phyloP scores from a whole-genome alignment of 2,888 invertebrate genomes.

The Clunio marinus region DNA sequence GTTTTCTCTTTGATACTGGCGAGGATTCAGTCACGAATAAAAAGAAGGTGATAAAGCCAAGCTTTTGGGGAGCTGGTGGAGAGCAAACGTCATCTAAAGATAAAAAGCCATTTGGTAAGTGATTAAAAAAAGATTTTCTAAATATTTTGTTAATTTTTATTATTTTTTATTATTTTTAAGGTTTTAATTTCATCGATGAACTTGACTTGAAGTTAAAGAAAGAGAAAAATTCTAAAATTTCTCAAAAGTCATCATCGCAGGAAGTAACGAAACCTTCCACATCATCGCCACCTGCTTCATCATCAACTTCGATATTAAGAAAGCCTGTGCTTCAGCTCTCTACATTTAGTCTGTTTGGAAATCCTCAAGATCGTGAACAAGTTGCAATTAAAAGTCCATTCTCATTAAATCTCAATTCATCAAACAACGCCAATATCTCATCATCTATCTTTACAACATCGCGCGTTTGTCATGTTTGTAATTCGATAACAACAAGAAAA shows the following conservation, averaged over 20 bases:
- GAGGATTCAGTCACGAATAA: conserved; percentile 46
- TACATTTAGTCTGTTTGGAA: conserved; percentile 51
- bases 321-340: conserved; percentile 38
- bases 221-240: neutral
- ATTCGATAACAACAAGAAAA: conserved; percentile 59
- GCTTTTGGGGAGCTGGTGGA: conserved; percentile 48
- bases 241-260: neutral
- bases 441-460: conserved; percentile 50
- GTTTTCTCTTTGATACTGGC: conserved; percentile 69
- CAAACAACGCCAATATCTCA: conserved; percentile 41
- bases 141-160: conserved; percentile 5
- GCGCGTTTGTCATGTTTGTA: conserved; percentile 32
- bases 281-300: neutral
- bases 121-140: neutral
- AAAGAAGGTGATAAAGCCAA: conserved; percentile 40
- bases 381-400: conserved; percentile 45
- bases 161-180: conserved; percentile 18
- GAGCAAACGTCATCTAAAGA: conserved; percentile 39
- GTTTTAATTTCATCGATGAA: conserved; percentile 35
- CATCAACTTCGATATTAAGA: conserved; percentile 26
- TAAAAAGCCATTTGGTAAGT: conserved; percentile 27
- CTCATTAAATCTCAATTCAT: conserved; percentile 40
- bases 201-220: conserved; percentile 15
- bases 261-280: neutral
- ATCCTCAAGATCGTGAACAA: conserved; percentile 48